Evolutionary conservation across 2,113 vertebrate genomes (phyloP), one percentile per base, ranked within the genome.

Genomic region (Dolichallabes microphthalmus): DNA sequence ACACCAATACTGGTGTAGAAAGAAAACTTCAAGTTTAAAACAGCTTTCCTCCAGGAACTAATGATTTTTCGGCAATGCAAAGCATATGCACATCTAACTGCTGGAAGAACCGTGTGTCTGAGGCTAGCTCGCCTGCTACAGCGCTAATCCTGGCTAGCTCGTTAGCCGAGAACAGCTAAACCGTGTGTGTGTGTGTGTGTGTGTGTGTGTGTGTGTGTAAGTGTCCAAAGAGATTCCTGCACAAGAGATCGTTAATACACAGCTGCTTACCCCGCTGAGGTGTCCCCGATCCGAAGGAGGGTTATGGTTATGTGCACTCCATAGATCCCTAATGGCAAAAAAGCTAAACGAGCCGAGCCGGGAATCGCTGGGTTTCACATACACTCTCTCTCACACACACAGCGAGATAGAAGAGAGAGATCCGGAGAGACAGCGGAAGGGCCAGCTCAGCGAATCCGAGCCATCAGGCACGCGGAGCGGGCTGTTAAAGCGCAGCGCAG

Each of bases 271-370:
- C 93, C 86, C 57, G 87, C 69, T 60, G 50, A 76, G 83, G 64
- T 88, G 88, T 90, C 90, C 91, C 90, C 55, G 60, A 88, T 85
- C 89, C 89, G 78, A 30, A 75, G 68, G 82, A 9, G 27, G 83
- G 83, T 84, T 92, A 39, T 75, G 80, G 82, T 93, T 90, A 94
- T 88, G 92, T 93, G 74, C 92, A 92, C 92, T 94, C 93, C 94
- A 94, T 94, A 89, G 75, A 90, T 88, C 35, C 84, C 78, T 4
- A 74, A 17, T 86, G 90, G 79, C 82, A 85, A 87, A 84, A 84
- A 52, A 83, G 79, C 4, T 87, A 85, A 89, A 76, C 35, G 13
- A 27, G 78, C 10, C 66, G 50, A 86, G 87, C 82, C 86, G 78
- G 35, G 81, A 83, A 86, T 82, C 84, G 88, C 86, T 80, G 87